Evolutionary conservation across 1,140 invertebrate genomes (phyloP).

Genomic region (Spodoptera litura): DNA sequence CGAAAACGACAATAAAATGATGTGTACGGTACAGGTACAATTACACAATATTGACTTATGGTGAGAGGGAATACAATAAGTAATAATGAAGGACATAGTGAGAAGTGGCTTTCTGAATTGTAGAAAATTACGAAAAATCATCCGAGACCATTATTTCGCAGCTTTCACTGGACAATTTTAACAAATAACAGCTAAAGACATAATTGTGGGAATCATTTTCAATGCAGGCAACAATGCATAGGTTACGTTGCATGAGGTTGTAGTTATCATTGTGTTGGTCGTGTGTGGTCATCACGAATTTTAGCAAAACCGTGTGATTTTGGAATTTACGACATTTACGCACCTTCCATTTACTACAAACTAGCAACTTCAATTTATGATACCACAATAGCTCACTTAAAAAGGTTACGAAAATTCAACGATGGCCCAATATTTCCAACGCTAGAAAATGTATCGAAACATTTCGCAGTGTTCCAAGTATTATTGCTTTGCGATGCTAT

Average conservation of each 20-base stretch:
- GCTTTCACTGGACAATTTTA: conserved; percentile 56
- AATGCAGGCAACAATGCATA: conserved; percentile 54
- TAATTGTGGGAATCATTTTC: conserved; percentile 57
- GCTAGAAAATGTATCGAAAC: conserved; percentile 20
- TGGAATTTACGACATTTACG: conserved; percentile 25
- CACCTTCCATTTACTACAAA: conserved; percentile 12
- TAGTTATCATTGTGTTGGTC: conserved; percentile 37
- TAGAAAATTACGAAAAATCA: conserved; percentile 21
- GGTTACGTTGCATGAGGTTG: conserved; percentile 51
- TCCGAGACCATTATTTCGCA: conserved; percentile 16
- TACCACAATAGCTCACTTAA: not conserved
- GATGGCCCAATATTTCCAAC: conserved; percentile 25
- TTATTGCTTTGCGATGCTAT: conserved; percentile 43
- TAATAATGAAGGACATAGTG: not conserved
- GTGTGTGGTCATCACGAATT: conserved; percentile 29
- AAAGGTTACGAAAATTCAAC: conserved; percentile 9
- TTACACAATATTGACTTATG: not conserved
- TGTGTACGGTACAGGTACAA: conserved; percentile 5
- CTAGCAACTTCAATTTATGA: not conserved
- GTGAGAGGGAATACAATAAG: not conserved
- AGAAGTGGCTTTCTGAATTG: not conserved
- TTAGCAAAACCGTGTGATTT: conserved; percentile 40
- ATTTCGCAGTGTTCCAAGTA: conserved; percentile 7
- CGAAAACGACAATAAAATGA: conserved; percentile 3
- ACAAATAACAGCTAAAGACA: conserved; percentile 48